Evolutionary conservation across 2,797 vertebrate genomes (phyloP), one percentile per base, ranked within the genome.

Genomic region (Pseudomugil gertrudae): DNA sequence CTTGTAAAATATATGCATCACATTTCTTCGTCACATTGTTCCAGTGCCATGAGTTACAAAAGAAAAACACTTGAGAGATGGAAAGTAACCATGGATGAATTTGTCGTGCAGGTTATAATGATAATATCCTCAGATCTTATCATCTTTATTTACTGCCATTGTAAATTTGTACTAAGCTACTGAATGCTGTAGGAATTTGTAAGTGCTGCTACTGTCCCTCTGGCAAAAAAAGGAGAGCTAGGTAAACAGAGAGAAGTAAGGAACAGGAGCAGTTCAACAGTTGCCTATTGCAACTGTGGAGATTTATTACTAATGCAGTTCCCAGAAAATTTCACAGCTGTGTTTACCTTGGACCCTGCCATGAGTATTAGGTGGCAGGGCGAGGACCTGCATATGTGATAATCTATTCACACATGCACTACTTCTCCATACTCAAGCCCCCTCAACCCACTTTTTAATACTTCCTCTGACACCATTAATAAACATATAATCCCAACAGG

Each of bases 281-380:
- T 76, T 71, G 56, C 88, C 80, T 81, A 82, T 84, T 83, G 85
- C 81, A 58, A 57, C 54, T 90, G 57, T 72, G 69, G 76, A 89
- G 78, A 92, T 92, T 89, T 89, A 84, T 92, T 92, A 86, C 90
- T 92, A 91, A 87, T 90, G 72, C 82, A 92, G 82, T 92, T 86
- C 67, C 85, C 76, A 90, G 91, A 88, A 92, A 83, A 82, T 93
- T 90, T 90, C 91, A 86, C 95, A 96, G 94, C 94, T 95, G 94
- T 95, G 93, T 96, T 96, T 95, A 93, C 87, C 87, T 92, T 94
- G 92, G 92, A 91, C 91, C 77, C 68, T 72, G 89, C 84, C 68
- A 75, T 85, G 84, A 88, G 88, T 93, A 93, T 95, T 93, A 90
- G 92, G 93, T 94, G 91, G 89, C 89, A 90, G 84, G 77, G 88